These are phyloP conservation scores for Sinocyclocheilus maitianheensis DNA, from an alignment of 2,113 vertebrate species.

Conservation along the genomic window DNA sequence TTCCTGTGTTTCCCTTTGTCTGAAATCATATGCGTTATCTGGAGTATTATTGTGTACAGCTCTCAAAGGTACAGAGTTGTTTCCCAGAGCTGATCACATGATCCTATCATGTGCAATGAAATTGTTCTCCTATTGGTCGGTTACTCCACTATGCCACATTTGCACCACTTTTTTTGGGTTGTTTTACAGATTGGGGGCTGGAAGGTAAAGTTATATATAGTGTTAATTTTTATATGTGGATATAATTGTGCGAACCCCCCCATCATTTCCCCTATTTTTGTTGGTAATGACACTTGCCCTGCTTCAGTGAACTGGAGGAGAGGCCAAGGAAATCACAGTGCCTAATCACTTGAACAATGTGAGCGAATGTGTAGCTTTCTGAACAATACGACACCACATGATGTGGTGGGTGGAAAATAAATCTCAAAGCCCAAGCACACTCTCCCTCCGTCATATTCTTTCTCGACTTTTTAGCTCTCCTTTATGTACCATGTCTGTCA, in stretches of 20 bases:
- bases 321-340: slow-evolving; percentile 54
- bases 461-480: slow-evolving; percentile 2
- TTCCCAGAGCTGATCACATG: slow-evolving; percentile 72
- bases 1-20: slow-evolving; percentile 51
- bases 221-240: slow-evolving; percentile 1
- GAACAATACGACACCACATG: slow-evolving; percentile 57
- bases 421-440: slow-evolving; percentile 15
- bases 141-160: slow-evolving; percentile 40
- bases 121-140: slow-evolving; percentile 64
- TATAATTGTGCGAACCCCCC: neutral
- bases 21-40: slow-evolving; percentile 62
- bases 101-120: slow-evolving; percentile 67
- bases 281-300: slow-evolving; percentile 57
- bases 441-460: neutral
- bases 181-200: neutral
- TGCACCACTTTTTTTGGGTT: neutral
- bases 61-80: slow-evolving; percentile 63
- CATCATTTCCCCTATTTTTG: slow-evolving; percentile 24
- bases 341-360: slow-evolving; percentile 50
- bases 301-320: slow-evolving; percentile 41
- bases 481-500: slow-evolving; percentile 6
- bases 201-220: neutral
- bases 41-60: slow-evolving; percentile 69
- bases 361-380: slow-evolving; percentile 47
- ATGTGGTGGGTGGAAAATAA: slow-evolving; percentile 46